Conservation (phyloP, 1,140 invertebrate genomes). For the Sycobia sp. region DNA sequence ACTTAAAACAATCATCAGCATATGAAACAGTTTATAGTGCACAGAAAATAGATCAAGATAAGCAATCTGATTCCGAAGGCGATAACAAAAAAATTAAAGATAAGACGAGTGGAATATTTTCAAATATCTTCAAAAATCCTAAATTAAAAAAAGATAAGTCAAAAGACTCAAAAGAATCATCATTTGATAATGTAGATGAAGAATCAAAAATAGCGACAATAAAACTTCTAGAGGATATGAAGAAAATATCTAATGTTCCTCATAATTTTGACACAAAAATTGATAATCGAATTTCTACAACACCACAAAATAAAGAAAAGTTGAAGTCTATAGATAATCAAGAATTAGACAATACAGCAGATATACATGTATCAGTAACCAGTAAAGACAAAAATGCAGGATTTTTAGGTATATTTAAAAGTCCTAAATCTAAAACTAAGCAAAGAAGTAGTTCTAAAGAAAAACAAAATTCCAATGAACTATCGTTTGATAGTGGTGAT, state of each 20-base stretch:
- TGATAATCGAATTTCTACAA: not conserved
- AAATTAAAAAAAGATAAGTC: conserved; percentile 52
- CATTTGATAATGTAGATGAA: conserved; percentile 50
- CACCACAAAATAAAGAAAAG: not conserved
- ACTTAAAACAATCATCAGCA: conserved; percentile 29
- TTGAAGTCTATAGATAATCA: not conserved
- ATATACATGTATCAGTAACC: conserved; percentile 18
- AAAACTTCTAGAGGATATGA: conserved; percentile 38
- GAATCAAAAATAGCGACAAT: conserved; percentile 42
- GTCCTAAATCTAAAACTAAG: conserved; percentile 50
- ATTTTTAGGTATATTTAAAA: conserved; percentile 54
- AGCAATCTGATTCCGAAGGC: conserved; percentile 45
- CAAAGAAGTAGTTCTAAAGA: conserved; percentile 48
- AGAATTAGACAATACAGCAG: not conserved
- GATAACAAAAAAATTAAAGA: conserved; percentile 54
- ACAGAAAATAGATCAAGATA: conserved; percentile 37
- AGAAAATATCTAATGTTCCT: not conserved
- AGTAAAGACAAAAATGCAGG: conserved; percentile 45
- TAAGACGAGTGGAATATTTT: conserved; percentile 51
- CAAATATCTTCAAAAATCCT: conserved; percentile 54
- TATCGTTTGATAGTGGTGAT: conserved; percentile 54
- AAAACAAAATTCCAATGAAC: conserved; percentile 43
- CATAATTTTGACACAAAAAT: not conserved
- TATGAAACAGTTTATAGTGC: conserved; percentile 50
- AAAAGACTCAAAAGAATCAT: conserved; percentile 51